A percentile compares a stretch with the other conserved stretches of the same genome.
phyloP scores from a whole-genome alignment of 2,113 vertebrate species.

The Collichthys lucidus region DNA sequence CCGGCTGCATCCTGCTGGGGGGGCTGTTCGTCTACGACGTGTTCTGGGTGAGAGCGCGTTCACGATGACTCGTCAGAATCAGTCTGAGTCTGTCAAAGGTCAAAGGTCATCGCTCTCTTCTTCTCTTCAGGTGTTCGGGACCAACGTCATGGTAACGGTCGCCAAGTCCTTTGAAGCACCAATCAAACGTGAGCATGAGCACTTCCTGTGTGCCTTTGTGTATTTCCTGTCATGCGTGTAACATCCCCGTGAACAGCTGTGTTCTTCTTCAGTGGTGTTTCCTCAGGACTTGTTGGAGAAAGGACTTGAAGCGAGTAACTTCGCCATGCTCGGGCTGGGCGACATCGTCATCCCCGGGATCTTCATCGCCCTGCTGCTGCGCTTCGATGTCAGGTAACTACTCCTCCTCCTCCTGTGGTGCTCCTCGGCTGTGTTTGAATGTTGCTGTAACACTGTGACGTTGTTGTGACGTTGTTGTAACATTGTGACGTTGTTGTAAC shows the following conservation, averaged over 20 bases:
- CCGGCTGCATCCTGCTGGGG: conserved; percentile 97
- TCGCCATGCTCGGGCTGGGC: conserved; percentile 97
- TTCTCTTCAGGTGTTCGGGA: conserved; percentile 92
- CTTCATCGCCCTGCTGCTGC: conserved; percentile 97
- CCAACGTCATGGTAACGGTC: conserved; percentile 99
- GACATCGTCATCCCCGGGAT: conserved; percentile 97
- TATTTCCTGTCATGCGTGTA: too few relatives aligned
- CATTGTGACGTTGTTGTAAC: too few relatives aligned
- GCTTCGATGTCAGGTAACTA: conserved; percentile 97
- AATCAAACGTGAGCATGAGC: conserved; percentile 91
- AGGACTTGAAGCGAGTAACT: conserved; percentile 94
- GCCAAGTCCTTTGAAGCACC: conserved; percentile 98
- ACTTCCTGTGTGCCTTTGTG: too few relatives aligned
- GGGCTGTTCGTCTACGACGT: conserved; percentile 98
- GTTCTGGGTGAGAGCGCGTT: conserved; percentile 90
- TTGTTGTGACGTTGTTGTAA: too few relatives aligned
- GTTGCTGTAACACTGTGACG: background rate
- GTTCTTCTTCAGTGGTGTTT: conserved; percentile 90
- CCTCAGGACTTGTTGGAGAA: conserved; percentile 96
- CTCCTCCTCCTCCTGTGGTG: background rate
- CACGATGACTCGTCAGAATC: too few relatives aligned
- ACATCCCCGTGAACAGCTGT: too few relatives aligned
- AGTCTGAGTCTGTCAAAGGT: too few relatives aligned
- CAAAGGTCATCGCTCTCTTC: background rate
- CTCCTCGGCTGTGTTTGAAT: background rate